These are phyloP conservation scores for Andrena haemorrhoa DNA, from an alignment of 2,888 invertebrate genomes.

Conservation along the genomic window DNA sequence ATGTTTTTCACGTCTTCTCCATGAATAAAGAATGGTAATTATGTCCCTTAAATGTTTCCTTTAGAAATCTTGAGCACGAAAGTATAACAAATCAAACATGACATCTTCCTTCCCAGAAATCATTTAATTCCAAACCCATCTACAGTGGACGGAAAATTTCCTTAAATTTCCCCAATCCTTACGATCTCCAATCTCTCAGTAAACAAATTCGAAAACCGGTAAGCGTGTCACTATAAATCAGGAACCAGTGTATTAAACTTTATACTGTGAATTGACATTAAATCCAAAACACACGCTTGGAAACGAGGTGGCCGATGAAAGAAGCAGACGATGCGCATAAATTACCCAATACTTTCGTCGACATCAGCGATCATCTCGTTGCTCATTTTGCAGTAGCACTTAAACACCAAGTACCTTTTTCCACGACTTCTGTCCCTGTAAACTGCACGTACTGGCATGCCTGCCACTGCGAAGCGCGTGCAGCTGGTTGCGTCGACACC, in stretches of 20 bases:
- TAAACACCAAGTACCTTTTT: slow-evolving; percentile 9
- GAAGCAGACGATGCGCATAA: slow-evolving; percentile 22
- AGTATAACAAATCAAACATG: too few relatives aligned
- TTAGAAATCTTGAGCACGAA: too few relatives aligned
- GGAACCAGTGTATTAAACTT: not conserved
- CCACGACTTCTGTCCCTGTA: not conserved
- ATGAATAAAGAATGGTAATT: too few relatives aligned
- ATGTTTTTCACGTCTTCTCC: too few relatives aligned
- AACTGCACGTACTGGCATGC: too few relatives aligned
- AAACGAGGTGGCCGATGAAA: not conserved
- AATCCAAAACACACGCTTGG: not conserved
- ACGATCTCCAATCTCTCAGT: not conserved
- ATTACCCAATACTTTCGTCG: slow-evolving; percentile 29
- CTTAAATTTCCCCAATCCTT: too few relatives aligned
- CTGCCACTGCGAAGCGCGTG: not conserved
- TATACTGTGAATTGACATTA: not conserved
- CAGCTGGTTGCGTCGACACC: not conserved
- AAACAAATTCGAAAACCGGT: not conserved
- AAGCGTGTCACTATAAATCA: not conserved
- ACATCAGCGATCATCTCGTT: not conserved
- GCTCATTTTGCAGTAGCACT: not conserved
- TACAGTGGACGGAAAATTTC: too few relatives aligned
- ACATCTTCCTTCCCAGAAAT: too few relatives aligned
- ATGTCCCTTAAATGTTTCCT: too few relatives aligned
- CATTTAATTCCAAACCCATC: too few relatives aligned